A percentile compares a stretch with the other conserved stretches of the same genome.
Conservation (phyloP, 2,888 invertebrate genomes). For the Zaprionus lineosus region DNA sequence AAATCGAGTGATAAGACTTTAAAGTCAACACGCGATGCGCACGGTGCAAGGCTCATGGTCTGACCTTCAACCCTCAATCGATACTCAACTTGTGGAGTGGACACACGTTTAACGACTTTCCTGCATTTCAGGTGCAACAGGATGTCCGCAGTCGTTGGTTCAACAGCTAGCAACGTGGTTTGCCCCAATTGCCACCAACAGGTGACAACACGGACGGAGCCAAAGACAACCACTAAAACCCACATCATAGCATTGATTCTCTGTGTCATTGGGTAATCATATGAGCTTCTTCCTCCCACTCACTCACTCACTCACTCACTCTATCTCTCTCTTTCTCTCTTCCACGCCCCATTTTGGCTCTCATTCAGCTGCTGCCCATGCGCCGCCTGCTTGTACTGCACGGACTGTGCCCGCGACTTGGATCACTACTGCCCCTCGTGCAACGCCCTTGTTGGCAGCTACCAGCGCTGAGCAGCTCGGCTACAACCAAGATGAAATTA, state of each 20-base stretch:
- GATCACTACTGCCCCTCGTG: conserved; percentile 86
- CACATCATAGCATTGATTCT: conserved; percentile 79
- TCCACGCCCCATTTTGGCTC: too few species aligned
- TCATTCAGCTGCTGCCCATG: conserved; percentile 84
- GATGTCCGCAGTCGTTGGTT: conserved; percentile 70
- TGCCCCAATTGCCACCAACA: conserved; percentile 83
- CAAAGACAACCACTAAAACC: conserved; percentile 74
- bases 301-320: not conserved
- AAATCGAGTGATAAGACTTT: too few species aligned
- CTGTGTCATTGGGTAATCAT: conserved; percentile 73
- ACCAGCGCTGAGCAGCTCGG: conserved; percentile 67
- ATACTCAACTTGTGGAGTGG: too few species aligned
- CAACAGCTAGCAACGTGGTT: conserved; percentile 60
- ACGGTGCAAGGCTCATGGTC: too few species aligned
- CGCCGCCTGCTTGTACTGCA: conserved; percentile 84
- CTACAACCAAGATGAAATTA: not conserved
- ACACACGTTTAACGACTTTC: too few species aligned
- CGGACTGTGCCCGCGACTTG: conserved; percentile 84
- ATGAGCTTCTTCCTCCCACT: not conserved
- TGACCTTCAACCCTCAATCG: too few species aligned
- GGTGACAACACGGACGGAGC: conserved; percentile 81
- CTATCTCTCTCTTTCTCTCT: not conserved
- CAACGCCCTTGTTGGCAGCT: conserved; percentile 84
- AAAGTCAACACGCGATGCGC: too few species aligned
- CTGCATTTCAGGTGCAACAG: not conserved